Percentiles rank a stretch among this genome's conserved stretches.
Evolutionary conservation across 2,888 invertebrate genomes (phyloP).

Genomic region (Oligia strigilis): DNA sequence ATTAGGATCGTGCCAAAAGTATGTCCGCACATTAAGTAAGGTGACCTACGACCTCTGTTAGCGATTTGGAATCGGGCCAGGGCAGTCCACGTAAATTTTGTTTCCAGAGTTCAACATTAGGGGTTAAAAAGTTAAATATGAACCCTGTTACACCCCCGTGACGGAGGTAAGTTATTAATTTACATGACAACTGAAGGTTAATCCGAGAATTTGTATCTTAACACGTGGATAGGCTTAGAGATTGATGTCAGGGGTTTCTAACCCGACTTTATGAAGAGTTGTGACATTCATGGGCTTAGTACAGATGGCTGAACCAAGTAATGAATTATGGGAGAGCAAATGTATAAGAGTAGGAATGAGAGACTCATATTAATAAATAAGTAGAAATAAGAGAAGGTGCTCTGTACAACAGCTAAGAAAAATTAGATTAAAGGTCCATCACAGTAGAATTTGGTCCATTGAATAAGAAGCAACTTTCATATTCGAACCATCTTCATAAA

Average conservation of each 20-base stretch:
- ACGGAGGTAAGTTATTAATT: conserved; percentile 63
- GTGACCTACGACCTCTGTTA: conserved; percentile 82
- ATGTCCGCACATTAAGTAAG: conserved; percentile 83
- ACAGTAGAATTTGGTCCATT: conserved; percentile 30
- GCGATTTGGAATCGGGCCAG: conserved; percentile 84
- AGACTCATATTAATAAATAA: neutral
- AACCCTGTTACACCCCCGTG: conserved; percentile 64
- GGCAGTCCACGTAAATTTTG: conserved; percentile 79
- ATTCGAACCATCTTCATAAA: conserved; percentile 46
- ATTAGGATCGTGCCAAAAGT: conserved; percentile 75
- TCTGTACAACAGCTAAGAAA: neutral
- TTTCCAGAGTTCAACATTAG: conserved; percentile 78
- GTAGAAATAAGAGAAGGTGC: neutral
- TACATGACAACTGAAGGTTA: conserved; percentile 50
- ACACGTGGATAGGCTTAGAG: conserved; percentile 28
- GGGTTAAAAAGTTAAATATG: conserved; percentile 79
- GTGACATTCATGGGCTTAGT: neutral
- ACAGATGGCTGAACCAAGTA: neutral
- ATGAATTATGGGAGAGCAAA: neutral
- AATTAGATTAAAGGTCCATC: neutral
- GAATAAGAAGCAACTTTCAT: conserved; percentile 17
- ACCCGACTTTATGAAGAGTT: conserved; percentile 11
- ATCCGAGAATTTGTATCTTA: conserved; percentile 44
- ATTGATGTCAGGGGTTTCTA: conserved; percentile 21
- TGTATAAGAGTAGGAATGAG: neutral